Conservation (phyloP, 2,888 invertebrate genomes). For the Sympetrum striolatum region DNA sequence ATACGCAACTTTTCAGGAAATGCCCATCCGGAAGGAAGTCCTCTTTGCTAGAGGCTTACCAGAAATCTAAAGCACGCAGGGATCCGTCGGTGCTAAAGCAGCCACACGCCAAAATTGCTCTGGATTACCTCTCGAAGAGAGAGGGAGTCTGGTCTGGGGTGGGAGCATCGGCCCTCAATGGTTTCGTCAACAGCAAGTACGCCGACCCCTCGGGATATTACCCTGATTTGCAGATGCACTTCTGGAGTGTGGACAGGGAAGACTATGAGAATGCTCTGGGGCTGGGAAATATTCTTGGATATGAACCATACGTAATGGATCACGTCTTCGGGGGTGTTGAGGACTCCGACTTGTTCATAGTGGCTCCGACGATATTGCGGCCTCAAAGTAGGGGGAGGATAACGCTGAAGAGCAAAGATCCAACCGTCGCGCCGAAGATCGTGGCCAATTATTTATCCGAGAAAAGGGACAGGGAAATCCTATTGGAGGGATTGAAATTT, state of each 20-base stretch:
- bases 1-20: constrained; percentile 63
- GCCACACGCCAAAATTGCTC: constrained; percentile 82
- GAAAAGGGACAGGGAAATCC: constrained; percentile 47
- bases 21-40: constrained; percentile 65
- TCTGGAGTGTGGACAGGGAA: constrained; percentile 71
- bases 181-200: constrained; percentile 88
- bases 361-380: constrained; percentile 44
- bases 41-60: constrained; percentile 53
- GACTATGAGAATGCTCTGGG: constrained; percentile 76
- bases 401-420: constrained; percentile 46
- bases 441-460: constrained; percentile 49
- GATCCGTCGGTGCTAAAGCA: constrained; percentile 63
- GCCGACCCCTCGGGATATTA: constrained; percentile 80
- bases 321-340: neutral
- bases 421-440: constrained; percentile 46
- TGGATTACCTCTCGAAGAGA: constrained; percentile 64
- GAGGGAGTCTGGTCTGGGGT: constrained; percentile 69
- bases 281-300: constrained; percentile 58
- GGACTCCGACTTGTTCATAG: constrained; percentile 33
- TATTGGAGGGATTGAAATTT: constrained; percentile 47
- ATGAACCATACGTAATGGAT: neutral
- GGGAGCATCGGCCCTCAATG: constrained; percentile 84
- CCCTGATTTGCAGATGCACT: constrained; percentile 90
- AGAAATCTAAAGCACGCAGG: neutral
- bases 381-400: constrained; percentile 50